These are phyloP conservation scores for Harpagifer antarcticus DNA, from an alignment of 2,797 vertebrate genomes.

Conservation along the genomic window DNA sequence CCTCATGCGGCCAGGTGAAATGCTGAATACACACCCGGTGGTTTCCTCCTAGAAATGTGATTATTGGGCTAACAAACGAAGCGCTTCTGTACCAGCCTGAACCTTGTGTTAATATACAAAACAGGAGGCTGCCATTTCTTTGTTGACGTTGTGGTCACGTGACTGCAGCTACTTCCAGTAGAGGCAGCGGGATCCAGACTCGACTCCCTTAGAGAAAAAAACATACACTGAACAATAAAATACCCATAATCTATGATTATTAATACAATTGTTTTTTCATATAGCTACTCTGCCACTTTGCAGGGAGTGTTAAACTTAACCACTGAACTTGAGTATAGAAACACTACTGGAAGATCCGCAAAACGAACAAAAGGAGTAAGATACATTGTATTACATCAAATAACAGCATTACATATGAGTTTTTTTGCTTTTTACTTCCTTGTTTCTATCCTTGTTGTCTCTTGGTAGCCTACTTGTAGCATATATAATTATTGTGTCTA, in stretches of 20 bases:
- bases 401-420: background rate
- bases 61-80: slow-evolving; percentile 20
- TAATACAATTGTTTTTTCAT: background rate
- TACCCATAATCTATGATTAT: background rate
- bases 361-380: background rate
- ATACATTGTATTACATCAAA: background rate
- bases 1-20: slow-evolving; percentile 18
- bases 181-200: slow-evolving; percentile 48
- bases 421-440: background rate
- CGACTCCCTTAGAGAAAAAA: slow-evolving; percentile 62
- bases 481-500: no score
- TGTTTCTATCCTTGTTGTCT: background rate
- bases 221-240: background rate
- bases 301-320: background rate
- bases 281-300: background rate
- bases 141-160: slow-evolving; percentile 79
- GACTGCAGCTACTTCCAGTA: slow-evolving; percentile 73
- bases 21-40: slow-evolving; percentile 61
- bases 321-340: background rate
- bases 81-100: slow-evolving; percentile 50
- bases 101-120: slow-evolving; percentile 77
- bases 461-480: background rate
- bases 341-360: background rate
- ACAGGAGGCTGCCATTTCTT: slow-evolving; percentile 85
- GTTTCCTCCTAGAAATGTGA: slow-evolving; percentile 44